Base-by-base conservation (phyloP, 2,888 invertebrate genomes). In the Parasteatoda lunata region DNA sequence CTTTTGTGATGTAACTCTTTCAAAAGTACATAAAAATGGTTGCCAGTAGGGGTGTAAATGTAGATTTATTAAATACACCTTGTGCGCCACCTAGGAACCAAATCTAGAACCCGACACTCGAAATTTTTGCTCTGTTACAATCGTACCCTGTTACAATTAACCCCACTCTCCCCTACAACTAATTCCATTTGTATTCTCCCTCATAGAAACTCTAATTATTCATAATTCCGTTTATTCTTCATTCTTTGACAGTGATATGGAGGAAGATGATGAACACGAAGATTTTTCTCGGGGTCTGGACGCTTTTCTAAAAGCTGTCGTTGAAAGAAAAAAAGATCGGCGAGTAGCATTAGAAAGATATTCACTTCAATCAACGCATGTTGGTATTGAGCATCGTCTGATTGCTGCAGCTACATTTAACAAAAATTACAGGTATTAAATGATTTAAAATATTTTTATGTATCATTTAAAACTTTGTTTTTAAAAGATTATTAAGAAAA, bases 381-480 rank as follows among this genome's bases (percentile, higher is more conserved):
- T 92, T 11, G 92, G 92, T 4, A 90, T 92, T 54, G 92, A 92
- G 88, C 91, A 91, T 83, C 90, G 92, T 83, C 90, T 92, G 30
- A 90, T 92, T 13, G 92, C 91, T 5, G 91, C 91, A 88, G 90
- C 90, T 6, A 92, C 92, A 11, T 92, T 91, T 89, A 91, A 92
- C 79, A 92, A 92, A 88, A 91, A 91, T 89, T 92, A 91, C 90
- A 90, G 91, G 92, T 92, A 90, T 90, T 90, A n/a, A 4, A 9
- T n/a, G 11, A n/a, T 30, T 30, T 5, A 30, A 72, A 72, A 11
- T 9, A 13, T 0, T 72, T 51, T 9, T 3, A 51, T 8, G 1
- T 5, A 54, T 7, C 11, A 1, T n/a, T 54, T 5, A 68, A 30
- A 15, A 15, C 3, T 1, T 59, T 59, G 59, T 11, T 3, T 45